Base-by-base conservation (phyloP, 1,140 invertebrate species). In the Drosophila ambigua region DNA sequence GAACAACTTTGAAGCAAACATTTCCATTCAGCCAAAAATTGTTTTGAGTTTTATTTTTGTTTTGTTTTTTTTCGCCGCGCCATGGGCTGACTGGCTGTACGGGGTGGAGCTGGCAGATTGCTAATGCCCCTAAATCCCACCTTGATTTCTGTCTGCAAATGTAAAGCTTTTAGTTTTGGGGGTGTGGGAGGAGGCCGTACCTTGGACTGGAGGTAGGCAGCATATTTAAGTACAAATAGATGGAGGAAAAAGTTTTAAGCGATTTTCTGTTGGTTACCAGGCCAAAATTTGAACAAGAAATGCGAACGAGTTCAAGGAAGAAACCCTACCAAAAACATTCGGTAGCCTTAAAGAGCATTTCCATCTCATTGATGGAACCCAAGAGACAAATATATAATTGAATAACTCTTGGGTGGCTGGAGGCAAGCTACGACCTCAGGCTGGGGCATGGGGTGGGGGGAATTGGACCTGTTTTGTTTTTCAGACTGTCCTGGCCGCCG, bases 61-160 rank as follows among this genome's bases (percentile, higher is more conserved):
- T 59, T n/a, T 35, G 9, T 74, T 57, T 49, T 77, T 77, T 71
- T 53, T 58, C 28, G 41, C 57, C 28, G 44, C 50, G 48, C 51
- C 66, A 28, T 51, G 44, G 44, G 44, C 20, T 20, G 20, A 20
- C 20, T 20, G 41, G 55, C 45, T 9, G 41, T n/a, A 5, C 15
- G 39, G 53, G 28, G 15, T 45, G 13, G 39, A 24, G 53, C 7
- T 48, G 49, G 50, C 50, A 45, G 63, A 69, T 69, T 67, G 66
- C 51, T 69, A 67, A 69, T 69, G 51, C 66, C 51, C 49, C 63
- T 45, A 50, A 69, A 69, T 68, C 46, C 67, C 48, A 78, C 72
- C 72, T 74, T 74, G 72, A 74, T 74, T 74, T 74, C 71, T 74
- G 71, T 46, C 71, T 53, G 69, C 53, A 58, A 74, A 58, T 58